Evolutionary conservation across 2,888 invertebrate species (phyloP).

Genomic region (Spodoptera picta): DNA sequence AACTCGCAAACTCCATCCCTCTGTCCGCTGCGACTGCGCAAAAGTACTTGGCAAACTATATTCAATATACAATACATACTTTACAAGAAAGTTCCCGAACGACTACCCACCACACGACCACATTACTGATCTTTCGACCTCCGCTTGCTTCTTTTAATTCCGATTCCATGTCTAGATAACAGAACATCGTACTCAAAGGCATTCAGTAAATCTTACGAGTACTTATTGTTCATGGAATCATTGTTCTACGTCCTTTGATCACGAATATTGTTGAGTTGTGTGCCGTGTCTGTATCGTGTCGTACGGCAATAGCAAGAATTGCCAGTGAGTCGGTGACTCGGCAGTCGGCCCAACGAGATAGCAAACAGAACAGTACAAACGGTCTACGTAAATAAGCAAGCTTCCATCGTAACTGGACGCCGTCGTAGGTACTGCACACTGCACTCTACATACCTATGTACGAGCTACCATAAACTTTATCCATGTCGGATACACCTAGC

Average conservation of each 20-base stretch:
- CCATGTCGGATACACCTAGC: slow-evolving; percentile 26
- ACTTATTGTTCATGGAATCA: slow-evolving; percentile 51
- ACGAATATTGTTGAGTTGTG: slow-evolving; percentile 51
- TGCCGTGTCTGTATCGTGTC: slow-evolving; percentile 42
- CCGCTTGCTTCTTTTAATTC: slow-evolving; percentile 42
- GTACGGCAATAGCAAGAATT: slow-evolving; percentile 62
- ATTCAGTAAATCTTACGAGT: slow-evolving; percentile 44
- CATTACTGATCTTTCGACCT: slow-evolving; percentile 40
- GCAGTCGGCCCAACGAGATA: slow-evolving; percentile 66
- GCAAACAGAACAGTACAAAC: slow-evolving; percentile 78
- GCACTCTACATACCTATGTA: slow-evolving; percentile 20
- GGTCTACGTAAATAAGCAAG: slow-evolving; percentile 76
- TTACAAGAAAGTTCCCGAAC: slow-evolving; percentile 5
- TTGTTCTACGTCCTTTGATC: slow-evolving; percentile 55
- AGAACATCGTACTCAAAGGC: slow-evolving; percentile 39
- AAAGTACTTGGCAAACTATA: slow-evolving; percentile 50
- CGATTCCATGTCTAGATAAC: slow-evolving; percentile 48
- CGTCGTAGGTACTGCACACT: slow-evolving; percentile 30
- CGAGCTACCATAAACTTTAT: slow-evolving; percentile 39
- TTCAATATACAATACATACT: slow-evolving; percentile 42
- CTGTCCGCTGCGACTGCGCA: slow-evolving; percentile 47
- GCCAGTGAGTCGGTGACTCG: slow-evolving; percentile 57
- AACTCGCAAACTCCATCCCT: slow-evolving; percentile 67
- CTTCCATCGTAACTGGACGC: slow-evolving; percentile 62
- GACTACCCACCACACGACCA: neutral